These are phyloP conservation scores for Thunnus albacares DNA, from an alignment of 2,797 vertebrate genomes.

Conservation along the genomic window DNA sequence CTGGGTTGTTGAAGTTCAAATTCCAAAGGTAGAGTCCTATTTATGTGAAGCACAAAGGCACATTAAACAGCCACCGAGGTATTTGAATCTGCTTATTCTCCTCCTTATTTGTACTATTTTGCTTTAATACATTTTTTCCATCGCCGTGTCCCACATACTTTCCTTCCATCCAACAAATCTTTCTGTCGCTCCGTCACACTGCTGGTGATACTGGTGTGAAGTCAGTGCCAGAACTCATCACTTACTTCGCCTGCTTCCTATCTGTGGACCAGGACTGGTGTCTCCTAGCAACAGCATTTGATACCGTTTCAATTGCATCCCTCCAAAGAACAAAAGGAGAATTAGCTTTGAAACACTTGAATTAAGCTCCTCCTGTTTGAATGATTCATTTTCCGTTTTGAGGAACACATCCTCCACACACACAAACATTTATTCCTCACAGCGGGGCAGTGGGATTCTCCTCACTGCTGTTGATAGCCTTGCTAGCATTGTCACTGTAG, in stretches of 20 bases:
- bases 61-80: conserved; percentile 36
- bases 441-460: conserved; percentile 48
- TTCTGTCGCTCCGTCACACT: conserved; percentile 15
- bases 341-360: conserved; percentile 72
- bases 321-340: conserved; percentile 71
- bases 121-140: neutral
- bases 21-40: conserved; percentile 41
- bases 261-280: conserved; percentile 59
- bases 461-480: conserved; percentile 10
- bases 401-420: conserved; percentile 37
- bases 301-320: conserved; percentile 63
- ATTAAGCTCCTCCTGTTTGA: conserved; percentile 59
- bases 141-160: neutral
- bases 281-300: conserved; percentile 81
- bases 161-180: conserved; percentile 19
- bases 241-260: conserved; percentile 43
- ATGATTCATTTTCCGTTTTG: conserved; percentile 51
- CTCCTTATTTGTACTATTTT: conserved; percentile 27
- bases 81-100: conserved; percentile 28
- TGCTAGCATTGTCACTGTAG: conserved; percentile 30
- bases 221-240: conserved; percentile 43
- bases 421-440: conserved; percentile 25
- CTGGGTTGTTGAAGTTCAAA: conserved; percentile 61
- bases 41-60: conserved; percentile 29
- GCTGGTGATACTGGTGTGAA: conserved; percentile 53